A percentile compares a stretch with the other conserved stretches of the same genome.
These are phyloP conservation scores for Sylvilagus floridanus DNA, from an alignment of 2,797 vertebrate genomes.

Conservation along the genomic window DNA sequence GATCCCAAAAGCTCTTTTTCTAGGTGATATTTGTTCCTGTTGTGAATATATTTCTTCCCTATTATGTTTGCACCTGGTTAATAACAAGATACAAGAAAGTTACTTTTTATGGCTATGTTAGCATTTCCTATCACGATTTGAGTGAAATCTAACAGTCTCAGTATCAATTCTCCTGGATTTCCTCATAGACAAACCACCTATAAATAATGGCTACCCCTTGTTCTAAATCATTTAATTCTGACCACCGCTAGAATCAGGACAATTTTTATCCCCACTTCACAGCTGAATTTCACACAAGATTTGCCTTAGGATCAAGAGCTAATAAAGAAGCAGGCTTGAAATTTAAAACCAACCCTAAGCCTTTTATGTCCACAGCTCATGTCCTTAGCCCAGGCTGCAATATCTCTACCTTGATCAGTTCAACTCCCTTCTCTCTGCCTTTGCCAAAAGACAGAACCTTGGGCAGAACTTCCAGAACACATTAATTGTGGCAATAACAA, in stretches of 20 bases:
- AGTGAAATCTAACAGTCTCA: neutral
- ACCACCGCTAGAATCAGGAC: neutral
- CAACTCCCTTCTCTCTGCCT: neutral
- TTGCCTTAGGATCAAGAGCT: neutral
- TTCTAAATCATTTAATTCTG: neutral
- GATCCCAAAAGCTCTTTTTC: neutral
- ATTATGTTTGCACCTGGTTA: neutral
- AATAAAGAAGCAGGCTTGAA: neutral
- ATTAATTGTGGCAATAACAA: neutral
- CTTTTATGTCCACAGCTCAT: neutral
- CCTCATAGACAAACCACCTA: neutral
- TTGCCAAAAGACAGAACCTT: neutral
- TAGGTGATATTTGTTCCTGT: neutral
- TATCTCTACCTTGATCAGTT: neutral
- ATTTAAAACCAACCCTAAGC: neutral
- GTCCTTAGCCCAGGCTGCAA: neutral
- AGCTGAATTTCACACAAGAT: neutral
- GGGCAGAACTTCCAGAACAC: neutral
- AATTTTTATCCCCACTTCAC: neutral
- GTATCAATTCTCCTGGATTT: neutral
- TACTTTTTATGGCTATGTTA: neutral
- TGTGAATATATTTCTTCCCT: neutral
- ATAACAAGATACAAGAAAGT: neutral
- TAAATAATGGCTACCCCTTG: constrained; percentile 11
- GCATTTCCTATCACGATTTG: neutral